Base-by-base conservation (phyloP, 2,888 invertebrate genomes). In the Eledona agricola region DNA sequence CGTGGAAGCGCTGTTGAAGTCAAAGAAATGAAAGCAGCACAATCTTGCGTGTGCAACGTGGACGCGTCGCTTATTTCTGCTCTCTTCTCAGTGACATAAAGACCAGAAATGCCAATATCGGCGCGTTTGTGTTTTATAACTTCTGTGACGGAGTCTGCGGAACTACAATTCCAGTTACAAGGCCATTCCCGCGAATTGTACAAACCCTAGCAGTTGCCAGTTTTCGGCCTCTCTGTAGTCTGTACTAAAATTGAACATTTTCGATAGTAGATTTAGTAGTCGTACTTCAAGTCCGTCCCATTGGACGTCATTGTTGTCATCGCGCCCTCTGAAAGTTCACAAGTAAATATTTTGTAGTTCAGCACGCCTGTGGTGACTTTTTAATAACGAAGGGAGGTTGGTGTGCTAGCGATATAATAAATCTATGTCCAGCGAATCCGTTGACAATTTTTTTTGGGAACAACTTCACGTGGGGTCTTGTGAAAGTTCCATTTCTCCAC, bases 241-340 rank as follows among this genome's bases (percentile, higher is more conserved):
- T 3, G 85, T 78, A 0, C 88, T 85, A 66, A 90, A 90, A 68
- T 90, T 90, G 34, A 88, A 82, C 59, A 80, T 78, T 59, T 81
- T 76, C 0, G 85, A 81, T 11, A 90, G 72, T 20, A 88, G 65
- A 51, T 80, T 77, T 1, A 90, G 71, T 6, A 90, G 65, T 55
- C 88, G 80, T 38, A 86, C 76, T 78, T 91, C 90, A n/a, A 88
- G 73, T 4, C 90, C 90, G 71, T 90, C 90, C 88, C 86, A 88
- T 19, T 78, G 77, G 4, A 80, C 78, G 20, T 81, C 80, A 45
- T 81, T 70, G 53, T 81, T 80, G 4, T 76, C 71, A 63, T 70
- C 61, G 59, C 60, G 37, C 43, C 64, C 67, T 45, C 76, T 77
- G 38, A 38, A 67, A 35, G n/a, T 29, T 4, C n/a, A n/a, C 12